phyloP scores from a whole-genome alignment of 2,888 invertebrate species.

The Clunio marinus region DNA sequence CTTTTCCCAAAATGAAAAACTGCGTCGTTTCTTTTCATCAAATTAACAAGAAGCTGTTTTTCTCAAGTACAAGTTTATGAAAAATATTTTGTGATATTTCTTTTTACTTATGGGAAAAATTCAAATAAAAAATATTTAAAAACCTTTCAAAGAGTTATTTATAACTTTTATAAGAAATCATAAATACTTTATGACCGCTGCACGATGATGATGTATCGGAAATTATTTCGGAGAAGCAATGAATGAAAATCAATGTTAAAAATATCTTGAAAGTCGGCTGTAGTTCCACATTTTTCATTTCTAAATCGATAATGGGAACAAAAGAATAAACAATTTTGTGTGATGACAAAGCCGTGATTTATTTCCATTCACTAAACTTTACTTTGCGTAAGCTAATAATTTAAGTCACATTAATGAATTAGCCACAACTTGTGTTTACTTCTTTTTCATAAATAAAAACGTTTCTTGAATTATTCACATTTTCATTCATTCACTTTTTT shows the following conservation, averaged over 20 bases:
- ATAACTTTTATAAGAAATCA: neutral
- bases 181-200: neutral
- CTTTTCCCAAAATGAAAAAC: neutral
- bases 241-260: neutral
- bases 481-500: too few relatives aligned
- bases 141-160: neutral
- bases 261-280: constrained; percentile 1
- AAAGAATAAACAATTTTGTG: neutral
- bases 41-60: neutral
- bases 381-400: neutral
- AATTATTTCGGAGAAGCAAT: neutral
- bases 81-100: too few relatives aligned
- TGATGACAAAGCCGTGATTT: constrained; percentile 20
- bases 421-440: too few relatives aligned
- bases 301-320: neutral
- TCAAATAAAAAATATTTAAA: too few relatives aligned
- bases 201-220: neutral
- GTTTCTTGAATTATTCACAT: too few relatives aligned
- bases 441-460: too few relatives aligned
- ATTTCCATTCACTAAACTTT: neutral
- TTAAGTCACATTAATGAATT: neutral
- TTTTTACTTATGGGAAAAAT: neutral
- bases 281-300: too few relatives aligned
- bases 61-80: neutral
- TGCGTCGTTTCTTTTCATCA: neutral